Evolutionary conservation across 2,888 invertebrate species (phyloP).

Genomic region (Platynereis dumerilii): DNA sequence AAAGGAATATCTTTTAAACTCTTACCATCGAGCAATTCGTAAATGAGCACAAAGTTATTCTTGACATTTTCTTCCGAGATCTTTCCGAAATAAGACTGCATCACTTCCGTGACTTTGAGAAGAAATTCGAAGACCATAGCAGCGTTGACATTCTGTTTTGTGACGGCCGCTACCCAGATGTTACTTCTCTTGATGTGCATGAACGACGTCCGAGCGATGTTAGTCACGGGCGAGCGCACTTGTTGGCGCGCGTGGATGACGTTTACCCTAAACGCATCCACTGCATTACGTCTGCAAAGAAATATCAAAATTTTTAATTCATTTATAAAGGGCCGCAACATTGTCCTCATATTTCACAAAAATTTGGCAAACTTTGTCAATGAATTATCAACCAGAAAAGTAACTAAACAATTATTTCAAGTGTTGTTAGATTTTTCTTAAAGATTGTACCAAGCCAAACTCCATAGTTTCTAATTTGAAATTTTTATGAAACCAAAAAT

Average conservation of each 20-base stretch:
- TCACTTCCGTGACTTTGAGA: slow-evolving; percentile 88
- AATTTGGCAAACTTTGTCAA: too few species aligned
- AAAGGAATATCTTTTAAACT: too few species aligned
- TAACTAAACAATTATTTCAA: too few species aligned
- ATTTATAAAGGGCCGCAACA: too few species aligned
- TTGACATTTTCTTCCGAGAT: slow-evolving; percentile 99
- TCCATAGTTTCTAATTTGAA: too few species aligned
- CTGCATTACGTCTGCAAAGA: slow-evolving; percentile 80
- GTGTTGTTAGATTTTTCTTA: too few species aligned
- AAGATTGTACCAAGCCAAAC: too few species aligned
- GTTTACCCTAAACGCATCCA: slow-evolving; percentile 98
- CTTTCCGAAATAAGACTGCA: slow-evolving; percentile 99
- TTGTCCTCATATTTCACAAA: too few species aligned
- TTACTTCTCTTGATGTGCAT: slow-evolving; percentile 99
- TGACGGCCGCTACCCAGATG: slow-evolving; percentile 99
- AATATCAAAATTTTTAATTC: slow-evolving; percentile 6
- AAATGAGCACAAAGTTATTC: slow-evolving; percentile 99
- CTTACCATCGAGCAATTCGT: slow-evolving; percentile 95
- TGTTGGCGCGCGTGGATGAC: slow-evolving; percentile 97
- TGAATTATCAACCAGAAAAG: too few species aligned
- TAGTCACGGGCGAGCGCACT: slow-evolving; percentile 97
- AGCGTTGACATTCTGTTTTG: slow-evolving; percentile 99
- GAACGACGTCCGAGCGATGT: slow-evolving; percentile 98
- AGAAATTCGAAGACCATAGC: slow-evolving; percentile 99
- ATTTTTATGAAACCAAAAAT: too few species aligned